Percentiles rank a stretch among this genome's conserved stretches.
phyloP scores from a whole-genome alignment of 2,888 invertebrate species.

The Mongoloraphidia duomilia region DNA sequence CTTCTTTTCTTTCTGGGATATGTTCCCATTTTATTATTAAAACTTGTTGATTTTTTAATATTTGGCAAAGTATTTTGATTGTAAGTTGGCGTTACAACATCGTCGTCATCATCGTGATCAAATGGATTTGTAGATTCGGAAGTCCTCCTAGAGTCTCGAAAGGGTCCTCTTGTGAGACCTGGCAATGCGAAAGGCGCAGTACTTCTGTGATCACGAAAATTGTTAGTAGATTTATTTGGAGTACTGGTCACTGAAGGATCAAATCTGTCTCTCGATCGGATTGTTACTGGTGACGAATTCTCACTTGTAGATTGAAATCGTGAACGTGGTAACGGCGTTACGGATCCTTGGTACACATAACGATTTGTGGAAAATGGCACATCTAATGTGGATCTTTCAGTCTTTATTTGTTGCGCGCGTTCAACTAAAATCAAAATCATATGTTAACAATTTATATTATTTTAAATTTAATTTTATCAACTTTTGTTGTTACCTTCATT shows the following conservation, averaged over 20 bases:
- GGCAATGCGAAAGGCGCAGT: too few species aligned
- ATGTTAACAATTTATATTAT: too few species aligned
- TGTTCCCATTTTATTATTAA: slow-evolving; percentile 24
- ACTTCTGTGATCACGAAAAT: too few species aligned
- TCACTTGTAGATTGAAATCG: slow-evolving; percentile 23
- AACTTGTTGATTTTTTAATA: neutral
- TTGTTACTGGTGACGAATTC: too few species aligned
- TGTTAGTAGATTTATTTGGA: too few species aligned
- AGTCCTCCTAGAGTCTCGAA: slow-evolving; percentile 40
- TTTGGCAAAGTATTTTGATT: neutral
- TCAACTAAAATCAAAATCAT: too few species aligned
- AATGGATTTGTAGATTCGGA: slow-evolving; percentile 45
- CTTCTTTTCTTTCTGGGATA: slow-evolving; percentile 46
- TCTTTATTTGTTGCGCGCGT: too few species aligned
- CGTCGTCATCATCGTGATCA: slow-evolving; percentile 29
- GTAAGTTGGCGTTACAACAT: slow-evolving; percentile 7
- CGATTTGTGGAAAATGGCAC: slow-evolving; percentile 20
- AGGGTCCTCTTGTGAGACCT: slow-evolving; percentile 1
- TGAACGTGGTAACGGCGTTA: slow-evolving; percentile 39
- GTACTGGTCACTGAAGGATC: too few species aligned
- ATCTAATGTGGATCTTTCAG: too few species aligned
- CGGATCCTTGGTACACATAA: slow-evolving; percentile 40
- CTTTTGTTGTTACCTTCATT: too few species aligned
- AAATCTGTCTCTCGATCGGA: too few species aligned
- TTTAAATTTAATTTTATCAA: too few species aligned